Percentiles rank a stretch among this genome's conserved stretches.
These are phyloP conservation scores for Poeciliopsis prolifica DNA, from an alignment of 2,113 vertebrate species.

Conservation along the genomic window DNA sequence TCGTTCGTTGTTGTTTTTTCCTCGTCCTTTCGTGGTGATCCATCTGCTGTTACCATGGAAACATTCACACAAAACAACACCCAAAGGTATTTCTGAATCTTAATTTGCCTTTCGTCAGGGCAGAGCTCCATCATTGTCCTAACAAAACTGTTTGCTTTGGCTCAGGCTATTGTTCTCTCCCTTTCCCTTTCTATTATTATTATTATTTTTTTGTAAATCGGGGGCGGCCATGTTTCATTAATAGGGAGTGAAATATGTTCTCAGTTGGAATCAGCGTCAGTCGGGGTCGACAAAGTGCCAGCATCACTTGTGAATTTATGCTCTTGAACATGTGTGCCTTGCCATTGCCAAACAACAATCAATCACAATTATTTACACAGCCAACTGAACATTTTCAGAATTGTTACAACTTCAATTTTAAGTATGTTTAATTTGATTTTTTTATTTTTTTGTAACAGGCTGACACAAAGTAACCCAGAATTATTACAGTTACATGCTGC, in stretches of 20 bases:
- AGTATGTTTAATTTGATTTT: background rate
- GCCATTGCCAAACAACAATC: background rate
- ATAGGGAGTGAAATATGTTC: background rate
- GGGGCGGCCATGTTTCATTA: background rate
- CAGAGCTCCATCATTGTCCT: conserved; percentile 38
- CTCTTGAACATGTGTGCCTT: background rate
- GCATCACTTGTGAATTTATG: background rate
- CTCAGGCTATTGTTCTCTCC: background rate
- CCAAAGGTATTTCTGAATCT: conserved; percentile 61
- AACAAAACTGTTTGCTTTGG: conserved; percentile 6
- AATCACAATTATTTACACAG: background rate
- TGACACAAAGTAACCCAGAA: background rate
- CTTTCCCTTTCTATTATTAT: no score
- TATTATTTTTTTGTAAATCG: background rate
- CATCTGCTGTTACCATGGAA: conserved; percentile 69
- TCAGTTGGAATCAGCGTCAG: background rate
- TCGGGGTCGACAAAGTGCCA: background rate
- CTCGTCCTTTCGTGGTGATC: conserved; percentile 38
- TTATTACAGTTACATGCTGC: background rate
- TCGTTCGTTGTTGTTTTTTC: conserved; percentile 12
- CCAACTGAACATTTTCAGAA: no score
- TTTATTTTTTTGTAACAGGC: background rate
- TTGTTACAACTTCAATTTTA: background rate
- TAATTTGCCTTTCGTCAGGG: conserved; percentile 27
- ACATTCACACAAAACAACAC: conserved; percentile 61